phyloP scores from a whole-genome alignment of 2,797 vertebrate genomes.

The Aulostomus chinensis region DNA sequence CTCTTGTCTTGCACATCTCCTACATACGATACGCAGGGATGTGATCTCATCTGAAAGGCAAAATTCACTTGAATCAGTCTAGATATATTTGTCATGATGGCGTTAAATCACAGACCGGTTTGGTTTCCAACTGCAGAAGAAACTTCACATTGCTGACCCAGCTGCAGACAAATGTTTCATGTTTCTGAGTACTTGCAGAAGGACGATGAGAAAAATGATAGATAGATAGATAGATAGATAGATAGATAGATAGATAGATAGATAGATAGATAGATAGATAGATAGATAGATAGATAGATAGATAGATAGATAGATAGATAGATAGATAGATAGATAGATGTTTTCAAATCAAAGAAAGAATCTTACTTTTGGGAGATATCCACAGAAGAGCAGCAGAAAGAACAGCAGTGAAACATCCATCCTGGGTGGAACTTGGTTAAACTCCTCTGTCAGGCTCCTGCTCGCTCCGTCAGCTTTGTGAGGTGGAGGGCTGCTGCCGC shows the following conservation, averaged over 20 bases:
- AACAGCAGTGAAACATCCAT: constrained; percentile 54
- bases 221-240: too few species aligned
- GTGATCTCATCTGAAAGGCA: not conserved
- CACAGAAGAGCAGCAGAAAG: constrained; percentile 44
- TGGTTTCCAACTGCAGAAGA: constrained; percentile 1
- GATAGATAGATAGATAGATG: constrained; percentile 11
- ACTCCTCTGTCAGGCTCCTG: not conserved
- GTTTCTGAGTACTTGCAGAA: too few species aligned
- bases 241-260: too few species aligned
- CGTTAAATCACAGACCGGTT: not conserved
- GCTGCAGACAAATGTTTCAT: too few species aligned
- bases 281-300: too few species aligned
- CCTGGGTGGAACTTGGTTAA: constrained; percentile 6
- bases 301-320: constrained; percentile 32
- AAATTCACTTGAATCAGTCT: not conserved
- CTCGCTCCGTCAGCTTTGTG: constrained; percentile 8
- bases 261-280: too few species aligned
- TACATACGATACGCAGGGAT: not conserved
- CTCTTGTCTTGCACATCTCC: not conserved
- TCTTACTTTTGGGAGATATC: constrained; percentile 59
- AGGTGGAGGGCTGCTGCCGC: constrained; percentile 15
- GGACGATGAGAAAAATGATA: too few species aligned
- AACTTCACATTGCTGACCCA: too few species aligned
- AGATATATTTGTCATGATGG: not conserved
- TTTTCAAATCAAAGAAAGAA: not conserved